phyloP scores from a whole-genome alignment of 30 jellyfish, hydroid and myxozoan genomes.

The Aurelia sp. region DNA sequence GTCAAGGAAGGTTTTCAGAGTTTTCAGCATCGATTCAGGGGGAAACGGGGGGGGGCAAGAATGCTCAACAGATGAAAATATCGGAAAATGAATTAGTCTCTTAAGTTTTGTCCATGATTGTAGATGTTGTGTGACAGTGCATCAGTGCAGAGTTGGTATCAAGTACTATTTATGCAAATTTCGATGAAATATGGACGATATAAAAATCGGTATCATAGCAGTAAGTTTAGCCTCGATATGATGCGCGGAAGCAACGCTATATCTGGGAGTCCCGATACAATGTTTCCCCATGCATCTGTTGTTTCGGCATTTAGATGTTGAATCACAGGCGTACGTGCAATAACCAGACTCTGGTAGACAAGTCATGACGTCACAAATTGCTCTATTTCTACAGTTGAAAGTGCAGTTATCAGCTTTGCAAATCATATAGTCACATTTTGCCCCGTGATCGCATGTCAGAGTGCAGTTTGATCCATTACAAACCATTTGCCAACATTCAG shows the following conservation, averaged over 20 bases:
- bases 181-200: not conserved
- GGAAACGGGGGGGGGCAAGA: too few species aligned
- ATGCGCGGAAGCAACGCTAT: constrained; percentile 12
- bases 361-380: constrained; percentile 55
- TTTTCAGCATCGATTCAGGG: too few species aligned
- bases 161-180: not conserved
- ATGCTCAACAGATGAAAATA: too few species aligned
- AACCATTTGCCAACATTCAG: constrained; percentile 69
- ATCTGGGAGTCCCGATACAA: constrained; percentile 46
- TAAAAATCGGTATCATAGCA: not conserved
- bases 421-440: constrained; percentile 54
- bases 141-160: constrained; percentile 1
- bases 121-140: constrained; percentile 32
- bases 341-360: constrained; percentile 41
- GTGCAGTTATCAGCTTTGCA: constrained; percentile 52
- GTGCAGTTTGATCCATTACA: constrained; percentile 67
- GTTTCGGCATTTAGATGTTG: constrained; percentile 40
- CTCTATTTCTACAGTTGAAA: constrained; percentile 38
- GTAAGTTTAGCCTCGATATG: not conserved
- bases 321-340: constrained; percentile 56
- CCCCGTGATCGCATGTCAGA: constrained; percentile 17
- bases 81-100: too few species aligned
- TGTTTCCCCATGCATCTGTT: constrained; percentile 39
- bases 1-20: too few species aligned
- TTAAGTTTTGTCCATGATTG: too few species aligned